Conservation (phyloP, 2,113 vertebrate species). For the Fulica atra region DNA sequence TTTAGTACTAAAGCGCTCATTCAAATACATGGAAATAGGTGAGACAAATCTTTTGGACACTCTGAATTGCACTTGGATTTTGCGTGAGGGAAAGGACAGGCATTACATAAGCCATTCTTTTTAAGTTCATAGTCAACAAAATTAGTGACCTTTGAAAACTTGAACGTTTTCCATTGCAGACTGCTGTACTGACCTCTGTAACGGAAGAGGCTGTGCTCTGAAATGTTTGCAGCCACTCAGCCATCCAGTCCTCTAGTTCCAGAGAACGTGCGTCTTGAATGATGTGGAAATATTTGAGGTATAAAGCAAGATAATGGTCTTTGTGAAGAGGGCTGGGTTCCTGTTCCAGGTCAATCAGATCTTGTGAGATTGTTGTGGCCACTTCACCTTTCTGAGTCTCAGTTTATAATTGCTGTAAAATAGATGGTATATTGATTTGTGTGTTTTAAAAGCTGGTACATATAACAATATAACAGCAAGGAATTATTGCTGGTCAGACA, state of each 20-base stretch:
- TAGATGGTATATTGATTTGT: background rate
- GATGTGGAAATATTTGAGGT: background rate
- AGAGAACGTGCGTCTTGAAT: background rate
- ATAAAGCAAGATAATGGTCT: fast-evolving
- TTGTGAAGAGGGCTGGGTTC: background rate
- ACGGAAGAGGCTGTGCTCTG: background rate
- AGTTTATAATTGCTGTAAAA: background rate
- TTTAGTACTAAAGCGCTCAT: background rate
- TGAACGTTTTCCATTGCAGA: background rate
- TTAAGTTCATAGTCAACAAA: background rate
- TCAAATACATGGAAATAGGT: background rate
- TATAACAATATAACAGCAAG: background rate
- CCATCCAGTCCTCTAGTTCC: background rate
- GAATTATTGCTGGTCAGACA: background rate
- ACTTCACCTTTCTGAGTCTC: background rate
- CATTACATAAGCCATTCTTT: background rate
- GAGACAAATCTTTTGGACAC: background rate
- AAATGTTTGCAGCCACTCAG: background rate
- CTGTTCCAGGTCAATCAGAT: background rate
- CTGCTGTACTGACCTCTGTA: background rate
- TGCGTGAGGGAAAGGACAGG: background rate
- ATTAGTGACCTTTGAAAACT: background rate
- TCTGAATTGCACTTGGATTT: background rate
- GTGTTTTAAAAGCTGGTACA: background rate
- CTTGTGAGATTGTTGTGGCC: background rate